phyloP scores from a whole-genome alignment of 1,140 invertebrate genomes.

The Lysiphlebus fabarum region DNA sequence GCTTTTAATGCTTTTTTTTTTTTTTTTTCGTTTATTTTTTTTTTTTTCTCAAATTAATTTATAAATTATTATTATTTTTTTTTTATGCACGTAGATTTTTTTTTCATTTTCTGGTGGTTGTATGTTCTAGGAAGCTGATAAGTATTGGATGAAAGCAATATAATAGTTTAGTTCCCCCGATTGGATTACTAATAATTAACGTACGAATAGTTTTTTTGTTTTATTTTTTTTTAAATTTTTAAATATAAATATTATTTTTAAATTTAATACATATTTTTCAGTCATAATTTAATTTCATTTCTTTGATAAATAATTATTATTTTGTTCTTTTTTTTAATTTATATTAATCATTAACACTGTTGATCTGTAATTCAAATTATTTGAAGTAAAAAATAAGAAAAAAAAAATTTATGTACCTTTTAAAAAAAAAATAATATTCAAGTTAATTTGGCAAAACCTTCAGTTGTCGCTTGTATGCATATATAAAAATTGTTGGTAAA shows the following conservation, averaged over 20 bases:
- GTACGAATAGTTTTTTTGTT: slow-evolving; percentile 1
- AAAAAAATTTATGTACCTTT: too few relatives aligned
- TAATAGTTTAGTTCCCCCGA: slow-evolving; percentile 8
- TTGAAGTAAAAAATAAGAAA: too few relatives aligned
- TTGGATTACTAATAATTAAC: slow-evolving; percentile 2
- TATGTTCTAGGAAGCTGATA: slow-evolving; percentile 43
- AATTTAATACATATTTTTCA: too few relatives aligned
- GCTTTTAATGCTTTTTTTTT: too few relatives aligned
- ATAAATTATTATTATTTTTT: neutral
- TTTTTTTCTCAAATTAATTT: slow-evolving; percentile 8
- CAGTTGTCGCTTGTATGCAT: too few relatives aligned
- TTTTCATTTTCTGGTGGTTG: slow-evolving; percentile 32
- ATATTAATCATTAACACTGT: too few relatives aligned
- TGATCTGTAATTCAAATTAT: too few relatives aligned
- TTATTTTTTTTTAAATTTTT: neutral
- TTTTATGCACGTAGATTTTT: slow-evolving; percentile 15
- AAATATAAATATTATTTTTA: neutral
- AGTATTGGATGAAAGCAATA: slow-evolving; percentile 32
- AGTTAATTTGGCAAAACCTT: too few relatives aligned
- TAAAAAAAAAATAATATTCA: too few relatives aligned
- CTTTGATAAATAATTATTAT: neutral
- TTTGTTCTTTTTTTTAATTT: too few relatives aligned
- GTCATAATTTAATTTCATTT: neutral
- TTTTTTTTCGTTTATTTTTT: neutral
- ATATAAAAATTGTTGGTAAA: too few relatives aligned